Evolutionary conservation across 2,797 vertebrate species (phyloP).

Genomic region (Pseudochromis fuscus): DNA sequence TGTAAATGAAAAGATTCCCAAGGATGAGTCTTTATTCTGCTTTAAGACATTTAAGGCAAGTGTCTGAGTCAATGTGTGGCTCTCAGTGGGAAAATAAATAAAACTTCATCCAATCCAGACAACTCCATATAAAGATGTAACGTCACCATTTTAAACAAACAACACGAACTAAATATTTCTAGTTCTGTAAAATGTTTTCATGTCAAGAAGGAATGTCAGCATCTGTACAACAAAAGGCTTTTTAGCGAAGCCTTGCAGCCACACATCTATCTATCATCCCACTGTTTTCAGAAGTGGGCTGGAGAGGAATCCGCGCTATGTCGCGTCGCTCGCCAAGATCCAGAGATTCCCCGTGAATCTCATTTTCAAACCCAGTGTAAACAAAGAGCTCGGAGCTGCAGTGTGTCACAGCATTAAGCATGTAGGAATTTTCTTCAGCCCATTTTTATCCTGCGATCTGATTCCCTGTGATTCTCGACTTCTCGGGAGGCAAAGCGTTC

Average conservation of each 20-base stretch:
- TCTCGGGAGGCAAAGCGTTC: too few species aligned
- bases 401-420: not conserved
- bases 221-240: conserved; percentile 21
- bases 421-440: not conserved
- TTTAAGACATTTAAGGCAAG: conserved; percentile 2
- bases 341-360: conserved; percentile 55
- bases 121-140: not conserved
- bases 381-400: not conserved
- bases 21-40: not conserved
- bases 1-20: not conserved
- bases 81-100: not conserved
- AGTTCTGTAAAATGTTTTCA: conserved; percentile 16
- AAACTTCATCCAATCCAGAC: not conserved
- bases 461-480: too few species aligned
- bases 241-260: conserved; percentile 34
- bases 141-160: not conserved
- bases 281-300: conserved; percentile 69
- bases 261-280: conserved; percentile 49
- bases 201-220: conserved; percentile 31
- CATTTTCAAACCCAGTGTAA: conserved; percentile 12
- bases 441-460: too few species aligned
- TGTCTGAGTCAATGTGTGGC: not conserved
- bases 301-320: conserved; percentile 75
- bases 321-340: conserved; percentile 48
- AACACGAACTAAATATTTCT: not conserved